Evolutionary conservation across 53 echinoderm and acorn worm species (phyloP).

Genomic region (Crossaster papposus): DNA sequence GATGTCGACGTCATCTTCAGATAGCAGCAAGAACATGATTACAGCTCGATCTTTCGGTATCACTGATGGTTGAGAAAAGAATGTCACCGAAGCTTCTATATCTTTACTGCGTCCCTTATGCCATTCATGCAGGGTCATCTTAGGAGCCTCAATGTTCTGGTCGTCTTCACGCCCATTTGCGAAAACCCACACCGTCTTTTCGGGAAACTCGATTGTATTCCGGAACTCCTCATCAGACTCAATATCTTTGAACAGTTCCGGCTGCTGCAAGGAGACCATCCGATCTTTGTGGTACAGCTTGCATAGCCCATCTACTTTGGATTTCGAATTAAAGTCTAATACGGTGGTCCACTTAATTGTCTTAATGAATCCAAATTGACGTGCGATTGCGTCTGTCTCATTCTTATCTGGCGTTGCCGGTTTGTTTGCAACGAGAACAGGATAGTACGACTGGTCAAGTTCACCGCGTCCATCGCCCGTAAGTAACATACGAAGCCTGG

Average conservation of each 20-base stretch:
- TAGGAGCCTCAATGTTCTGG: conserved; percentile 8
- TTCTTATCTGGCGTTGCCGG: background rate
- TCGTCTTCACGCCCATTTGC: conserved; percentile 70
- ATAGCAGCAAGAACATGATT: conserved; percentile 64
- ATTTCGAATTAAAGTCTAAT: conserved; percentile 68
- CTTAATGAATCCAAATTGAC: conserved; percentile 59
- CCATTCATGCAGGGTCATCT: conserved; percentile 58
- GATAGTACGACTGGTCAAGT: conserved; percentile 67
- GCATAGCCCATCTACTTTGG: conserved; percentile 63
- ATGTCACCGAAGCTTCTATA: conserved; percentile 61
- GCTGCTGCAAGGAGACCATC: conserved; percentile 62
- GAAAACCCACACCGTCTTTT: conserved; percentile 76
- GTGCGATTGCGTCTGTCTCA: background rate
- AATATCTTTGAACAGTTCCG: conserved; percentile 57
- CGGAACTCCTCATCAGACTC: conserved; percentile 36
- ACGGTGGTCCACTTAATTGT: conserved; percentile 71
- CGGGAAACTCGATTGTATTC: conserved; percentile 50
- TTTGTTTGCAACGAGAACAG: conserved; percentile 70
- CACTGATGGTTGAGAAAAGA: conserved; percentile 54
- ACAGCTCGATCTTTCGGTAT: conserved; percentile 66
- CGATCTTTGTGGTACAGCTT: conserved; percentile 47
- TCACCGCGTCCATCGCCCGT: conserved; percentile 59
- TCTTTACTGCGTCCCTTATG: conserved; percentile 54
- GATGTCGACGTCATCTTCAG: conserved; percentile 62
- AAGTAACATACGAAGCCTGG: conserved; percentile 64